Base-by-base conservation (phyloP, 2,888 invertebrate species). In the Marronus borbonicus region DNA sequence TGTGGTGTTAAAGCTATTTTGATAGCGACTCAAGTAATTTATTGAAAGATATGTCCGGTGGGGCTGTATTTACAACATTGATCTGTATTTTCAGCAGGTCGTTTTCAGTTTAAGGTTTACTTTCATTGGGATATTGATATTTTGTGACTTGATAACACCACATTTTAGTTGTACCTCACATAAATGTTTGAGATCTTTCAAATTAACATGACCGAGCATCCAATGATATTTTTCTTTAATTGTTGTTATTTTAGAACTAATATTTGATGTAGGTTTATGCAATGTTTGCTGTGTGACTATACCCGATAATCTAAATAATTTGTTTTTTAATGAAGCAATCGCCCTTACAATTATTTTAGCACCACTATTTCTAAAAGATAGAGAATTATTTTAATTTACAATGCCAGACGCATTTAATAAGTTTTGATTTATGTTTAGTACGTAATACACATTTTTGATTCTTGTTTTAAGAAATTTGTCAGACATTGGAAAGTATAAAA, bases 361-460 rank as follows among this genome's bases (percentile, higher is more conserved):
- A 72, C 36, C 52, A 62, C 74, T 64, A 66, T 76, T 74, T 76
- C 78, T 69, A 72, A 76, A 78, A 49, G 65, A 20, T 72, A 80
- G 72, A 44, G 60, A 58, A 76, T 68, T 72, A 66, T 66, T 80
- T 64, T 28, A 24, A 58, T 80, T 72, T 24, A 65, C 52, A 58
- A 80, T 78, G 31, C 66, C 64, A 14, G 14, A n/a, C 2, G 49
- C 66, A 66, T 49, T 66, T 66, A 66, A 66, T 3, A 64, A 55
- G 44, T 80, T 79, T 76, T 76, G 76, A 62, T 24, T 76, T 78
- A 76, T 80, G 44, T 78, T 68, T 78, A 68, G 75, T 69, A 75
- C 77, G 60, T 72, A 74, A 28, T 72, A 69, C 20, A 74, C 62
- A 74, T 77, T 60, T 60, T 60, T 60, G 7, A 60, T 60, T 60